phyloP scores from a whole-genome alignment of 2,797 vertebrate genomes.

The Tympanoctomys barrerae region DNA sequence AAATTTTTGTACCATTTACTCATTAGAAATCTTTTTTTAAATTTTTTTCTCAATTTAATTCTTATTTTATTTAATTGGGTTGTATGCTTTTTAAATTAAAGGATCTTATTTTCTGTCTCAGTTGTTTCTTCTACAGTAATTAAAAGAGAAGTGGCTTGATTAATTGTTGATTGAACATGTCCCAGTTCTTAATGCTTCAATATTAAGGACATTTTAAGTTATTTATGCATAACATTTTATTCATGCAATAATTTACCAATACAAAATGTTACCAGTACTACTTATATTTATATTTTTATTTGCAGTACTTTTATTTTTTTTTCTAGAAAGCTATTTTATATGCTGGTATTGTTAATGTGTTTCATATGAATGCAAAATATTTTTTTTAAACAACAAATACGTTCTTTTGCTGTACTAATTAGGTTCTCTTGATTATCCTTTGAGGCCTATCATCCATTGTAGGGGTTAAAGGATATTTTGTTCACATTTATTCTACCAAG shows the following conservation, averaged over 20 bases:
- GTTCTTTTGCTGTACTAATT: slow-evolving; percentile 46
- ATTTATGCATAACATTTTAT: neutral
- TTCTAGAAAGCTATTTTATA: neutral
- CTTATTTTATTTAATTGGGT: neutral
- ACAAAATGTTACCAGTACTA: neutral
- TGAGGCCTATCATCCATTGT: slow-evolving; percentile 37
- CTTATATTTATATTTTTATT: neutral
- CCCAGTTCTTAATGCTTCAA: neutral
- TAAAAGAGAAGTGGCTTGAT: neutral
- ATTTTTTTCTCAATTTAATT: neutral
- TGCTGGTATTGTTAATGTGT: neutral
- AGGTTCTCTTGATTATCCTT: slow-evolving; percentile 52
- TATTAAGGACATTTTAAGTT: neutral
- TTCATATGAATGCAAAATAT: slow-evolving; percentile 9
- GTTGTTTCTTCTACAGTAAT: neutral
- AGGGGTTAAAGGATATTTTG: slow-evolving; percentile 68
- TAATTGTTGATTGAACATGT: slow-evolving; percentile 5
- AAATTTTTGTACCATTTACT: neutral
- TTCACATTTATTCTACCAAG: slow-evolving; percentile 60
- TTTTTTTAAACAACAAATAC: slow-evolving; percentile 32
- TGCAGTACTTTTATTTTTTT: neutral
- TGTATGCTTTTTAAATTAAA: slow-evolving; percentile 37
- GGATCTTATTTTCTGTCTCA: neutral
- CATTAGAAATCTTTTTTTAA: neutral
- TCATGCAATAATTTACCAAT: neutral